These are phyloP conservation scores for Ctenochaetus hawaiiensis DNA, from an alignment of 2,797 vertebrate species.

Conservation along the genomic window DNA sequence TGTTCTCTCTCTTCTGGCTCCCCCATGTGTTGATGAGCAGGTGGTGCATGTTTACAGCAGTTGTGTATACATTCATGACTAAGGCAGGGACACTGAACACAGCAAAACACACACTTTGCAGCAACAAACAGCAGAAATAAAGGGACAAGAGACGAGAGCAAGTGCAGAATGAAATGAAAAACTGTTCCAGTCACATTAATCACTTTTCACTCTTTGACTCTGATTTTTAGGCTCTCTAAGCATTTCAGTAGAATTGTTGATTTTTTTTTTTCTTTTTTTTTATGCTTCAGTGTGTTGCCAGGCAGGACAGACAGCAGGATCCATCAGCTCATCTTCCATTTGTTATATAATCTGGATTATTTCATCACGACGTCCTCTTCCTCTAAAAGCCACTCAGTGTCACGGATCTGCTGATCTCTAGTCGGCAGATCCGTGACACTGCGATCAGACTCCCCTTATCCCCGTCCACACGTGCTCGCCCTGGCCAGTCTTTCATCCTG, in stretches of 20 bases:
- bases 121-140: constrained; percentile 56
- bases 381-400: constrained; percentile 54
- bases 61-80: constrained; percentile 37
- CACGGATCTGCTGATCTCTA: constrained; percentile 17
- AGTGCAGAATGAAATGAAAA: constrained; percentile 17
- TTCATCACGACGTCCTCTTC: constrained; percentile 14
- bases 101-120: constrained; percentile 52
- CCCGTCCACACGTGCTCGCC: neutral
- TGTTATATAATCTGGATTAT: constrained; percentile 74
- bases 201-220: constrained; percentile 17
- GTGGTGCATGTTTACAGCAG: constrained; percentile 37
- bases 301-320: constrained; percentile 40
- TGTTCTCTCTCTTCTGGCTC: constrained; percentile 53
- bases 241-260: constrained; percentile 3
- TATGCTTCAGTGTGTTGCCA: constrained; percentile 14
- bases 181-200: constrained; percentile 39
- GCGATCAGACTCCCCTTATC: constrained; percentile 22
- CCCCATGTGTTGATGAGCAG: constrained; percentile 53
- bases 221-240: constrained; percentile 26
- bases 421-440: constrained; percentile 40
- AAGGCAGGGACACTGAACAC: constrained; percentile 39
- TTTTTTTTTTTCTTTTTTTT: neutral
- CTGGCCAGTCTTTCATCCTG: constrained; percentile 22
- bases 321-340: constrained; percentile 38
- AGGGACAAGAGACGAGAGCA: constrained; percentile 21